These are phyloP conservation scores for Ochotona curzoniae DNA, from an alignment of 2,113 vertebrate genomes.

Conservation along the genomic window DNA sequence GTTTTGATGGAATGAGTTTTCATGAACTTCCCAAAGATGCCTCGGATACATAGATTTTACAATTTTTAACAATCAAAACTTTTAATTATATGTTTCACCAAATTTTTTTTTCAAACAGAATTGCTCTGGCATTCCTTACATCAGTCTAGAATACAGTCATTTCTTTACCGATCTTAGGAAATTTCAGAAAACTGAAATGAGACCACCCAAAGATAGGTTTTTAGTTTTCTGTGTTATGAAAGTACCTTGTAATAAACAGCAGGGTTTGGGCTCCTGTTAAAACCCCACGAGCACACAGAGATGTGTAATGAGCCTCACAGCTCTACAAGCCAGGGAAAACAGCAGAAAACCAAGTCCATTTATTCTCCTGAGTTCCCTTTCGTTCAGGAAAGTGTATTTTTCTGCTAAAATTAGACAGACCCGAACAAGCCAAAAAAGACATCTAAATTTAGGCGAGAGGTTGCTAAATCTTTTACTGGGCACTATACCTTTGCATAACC, in stretches of 20 bases:
- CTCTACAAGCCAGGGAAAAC: neutral
- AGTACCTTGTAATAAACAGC: neutral
- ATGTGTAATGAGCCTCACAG: neutral
- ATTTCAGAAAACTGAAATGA: neutral
- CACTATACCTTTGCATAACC: neutral
- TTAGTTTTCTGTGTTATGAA: neutral
- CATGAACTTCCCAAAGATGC: too few relatives aligned
- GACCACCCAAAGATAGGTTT: neutral
- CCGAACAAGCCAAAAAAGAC: neutral
- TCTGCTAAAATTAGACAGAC: neutral
- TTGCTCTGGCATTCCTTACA: neutral
- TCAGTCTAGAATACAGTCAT: neutral
- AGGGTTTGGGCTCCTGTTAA: neutral
- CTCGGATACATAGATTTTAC: too few relatives aligned
- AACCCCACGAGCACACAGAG: neutral
- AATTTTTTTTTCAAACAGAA: too few relatives aligned
- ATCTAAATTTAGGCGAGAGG: neutral
- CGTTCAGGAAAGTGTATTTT: neutral
- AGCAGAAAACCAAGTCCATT: neutral
- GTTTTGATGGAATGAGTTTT: too few relatives aligned
- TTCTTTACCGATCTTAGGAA: conserved; percentile 26
- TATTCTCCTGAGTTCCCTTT: conserved; percentile 11
- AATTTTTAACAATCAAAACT: neutral
- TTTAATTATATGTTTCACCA: too few relatives aligned
- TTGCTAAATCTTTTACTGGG: neutral